Percentiles rank a stretch among this genome's conserved stretches.
These are phyloP conservation scores for Aleiodes testaceus DNA, from an alignment of 2,888 invertebrate genomes.

Conservation along the genomic window DNA sequence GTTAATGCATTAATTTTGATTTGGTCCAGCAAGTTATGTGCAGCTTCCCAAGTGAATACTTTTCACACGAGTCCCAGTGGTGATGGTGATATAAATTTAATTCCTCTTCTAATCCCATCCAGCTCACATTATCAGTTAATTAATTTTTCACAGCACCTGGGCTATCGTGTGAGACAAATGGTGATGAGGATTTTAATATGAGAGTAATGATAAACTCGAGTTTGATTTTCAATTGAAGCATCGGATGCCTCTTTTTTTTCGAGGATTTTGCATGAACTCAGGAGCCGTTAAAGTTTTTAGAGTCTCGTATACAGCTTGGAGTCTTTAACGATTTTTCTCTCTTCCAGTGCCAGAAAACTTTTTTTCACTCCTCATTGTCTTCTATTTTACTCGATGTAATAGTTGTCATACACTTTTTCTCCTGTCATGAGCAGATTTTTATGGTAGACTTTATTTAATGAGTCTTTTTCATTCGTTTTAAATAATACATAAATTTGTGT, in stretches of 20 bases:
- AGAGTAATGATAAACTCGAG: neutral
- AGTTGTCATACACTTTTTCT: conserved; percentile 2
- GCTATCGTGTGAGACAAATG: conserved; percentile 23
- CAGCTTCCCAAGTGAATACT: conserved; percentile 4
- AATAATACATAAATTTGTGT: too few species aligned
- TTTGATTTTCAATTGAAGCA: neutral
- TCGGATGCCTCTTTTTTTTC: too few species aligned
- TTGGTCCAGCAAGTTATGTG: conserved; percentile 29
- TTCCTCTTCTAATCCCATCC: conserved; percentile 31
- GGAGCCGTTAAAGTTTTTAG: too few species aligned
- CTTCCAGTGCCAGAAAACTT: conserved; percentile 1
- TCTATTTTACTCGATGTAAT: neutral
- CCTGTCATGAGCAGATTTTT: neutral
- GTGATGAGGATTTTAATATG: conserved; percentile 27
- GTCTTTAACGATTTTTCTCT: neutral
- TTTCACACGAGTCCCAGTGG: conserved; percentile 16
- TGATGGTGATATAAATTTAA: conserved; percentile 36
- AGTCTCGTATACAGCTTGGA: neutral
- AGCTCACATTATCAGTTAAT: conserved; percentile 32
- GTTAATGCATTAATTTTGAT: conserved; percentile 48
- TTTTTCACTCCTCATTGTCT: neutral
- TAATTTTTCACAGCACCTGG: conserved; percentile 33
- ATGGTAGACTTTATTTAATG: neutral
- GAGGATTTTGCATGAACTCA: neutral
- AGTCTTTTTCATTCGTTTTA: neutral